Conservation (phyloP, 2,113 vertebrate species). For the Nothobranchius kuhntae region DNA sequence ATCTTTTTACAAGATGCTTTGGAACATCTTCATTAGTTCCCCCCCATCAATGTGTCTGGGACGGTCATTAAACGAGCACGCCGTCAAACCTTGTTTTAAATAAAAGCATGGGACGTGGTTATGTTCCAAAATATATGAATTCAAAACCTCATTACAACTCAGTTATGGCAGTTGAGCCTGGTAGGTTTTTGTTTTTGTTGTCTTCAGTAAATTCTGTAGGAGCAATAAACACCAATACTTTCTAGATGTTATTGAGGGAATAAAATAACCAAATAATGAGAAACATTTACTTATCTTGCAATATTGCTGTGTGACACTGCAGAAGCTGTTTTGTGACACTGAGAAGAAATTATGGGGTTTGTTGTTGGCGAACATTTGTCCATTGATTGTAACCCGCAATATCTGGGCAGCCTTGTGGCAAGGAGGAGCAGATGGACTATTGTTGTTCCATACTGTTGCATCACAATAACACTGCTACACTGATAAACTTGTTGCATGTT, state of each 20-base stretch:
- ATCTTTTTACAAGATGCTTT: slow-evolving; percentile 10
- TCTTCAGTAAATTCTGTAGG: neutral
- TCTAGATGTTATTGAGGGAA: neutral
- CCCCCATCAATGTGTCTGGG: slow-evolving; percentile 21
- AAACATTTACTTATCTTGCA: neutral
- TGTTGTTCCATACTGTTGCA: slow-evolving; percentile 16
- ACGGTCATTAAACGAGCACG: slow-evolving; percentile 25
- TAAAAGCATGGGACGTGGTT: slow-evolving; percentile 19
- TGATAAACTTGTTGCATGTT: slow-evolving; percentile 26
- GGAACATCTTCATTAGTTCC: slow-evolving; percentile 39
- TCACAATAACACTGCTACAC: slow-evolving; percentile 1
- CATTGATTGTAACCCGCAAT: slow-evolving; percentile 36
- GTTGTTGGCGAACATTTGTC: slow-evolving; percentile 37
- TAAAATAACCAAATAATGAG: neutral
- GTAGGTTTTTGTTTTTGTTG: too few species aligned
- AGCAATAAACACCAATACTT: neutral
- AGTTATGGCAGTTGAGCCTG: too few species aligned
- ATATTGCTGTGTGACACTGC: slow-evolving; percentile 6
- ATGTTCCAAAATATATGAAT: slow-evolving; percentile 5
- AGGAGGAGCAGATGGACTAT: slow-evolving; percentile 44
- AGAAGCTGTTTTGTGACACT: slow-evolving; percentile 6
- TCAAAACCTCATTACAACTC: neutral
- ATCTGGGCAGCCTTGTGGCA: slow-evolving; percentile 24
- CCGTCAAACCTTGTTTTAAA: slow-evolving; percentile 23
- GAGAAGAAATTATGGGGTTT: slow-evolving; percentile 17